Evolutionary conservation across 2,888 invertebrate species (phyloP).

Genomic region (Corythucha ciliata): DNA sequence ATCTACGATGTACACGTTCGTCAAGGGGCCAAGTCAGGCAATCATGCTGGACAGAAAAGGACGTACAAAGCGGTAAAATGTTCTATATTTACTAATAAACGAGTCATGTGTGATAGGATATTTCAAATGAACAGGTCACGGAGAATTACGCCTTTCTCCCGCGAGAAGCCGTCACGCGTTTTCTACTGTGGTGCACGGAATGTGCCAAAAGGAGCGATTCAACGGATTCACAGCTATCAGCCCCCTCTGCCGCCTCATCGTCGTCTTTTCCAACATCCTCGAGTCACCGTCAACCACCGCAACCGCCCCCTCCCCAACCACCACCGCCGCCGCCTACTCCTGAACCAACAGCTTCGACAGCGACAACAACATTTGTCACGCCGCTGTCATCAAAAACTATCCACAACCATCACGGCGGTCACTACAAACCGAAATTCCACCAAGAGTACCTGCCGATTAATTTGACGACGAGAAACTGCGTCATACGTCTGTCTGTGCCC

Average conservation of each 20-base stretch:
- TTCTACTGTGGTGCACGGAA: conserved; percentile 87
- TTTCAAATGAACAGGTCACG: conserved; percentile 66
- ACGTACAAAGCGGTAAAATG: conserved; percentile 82
- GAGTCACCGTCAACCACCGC: too few relatives aligned
- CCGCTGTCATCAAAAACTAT: conserved; percentile 8
- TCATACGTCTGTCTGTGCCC: too few relatives aligned
- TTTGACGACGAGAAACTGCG: conserved; percentile 27
- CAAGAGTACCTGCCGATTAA: conserved; percentile 28
- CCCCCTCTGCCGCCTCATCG: too few relatives aligned
- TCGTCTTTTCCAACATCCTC: too few relatives aligned
- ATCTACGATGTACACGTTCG: conserved; percentile 94
- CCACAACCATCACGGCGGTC: background rate
- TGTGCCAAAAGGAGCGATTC: conserved; percentile 66
- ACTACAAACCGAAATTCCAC: background rate
- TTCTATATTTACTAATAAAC: background rate
- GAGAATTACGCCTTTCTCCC: conserved; percentile 94
- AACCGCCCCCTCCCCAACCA: conserved; percentile 43
- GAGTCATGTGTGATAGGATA: background rate
- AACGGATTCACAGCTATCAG: too few relatives aligned
- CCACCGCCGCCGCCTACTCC: too few relatives aligned
- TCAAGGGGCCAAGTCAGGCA: conserved; percentile 80
- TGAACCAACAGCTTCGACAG: too few relatives aligned
- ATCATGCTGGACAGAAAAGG: conserved; percentile 94
- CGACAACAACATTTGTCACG: conserved; percentile 2
- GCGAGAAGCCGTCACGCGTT: conserved; percentile 90